A percentile compares a stretch with the other conserved stretches of the same genome.
These are phyloP conservation scores for Ahaetulla prasina DNA, from an alignment of 2,113 vertebrate genomes.

Conservation along the genomic window DNA sequence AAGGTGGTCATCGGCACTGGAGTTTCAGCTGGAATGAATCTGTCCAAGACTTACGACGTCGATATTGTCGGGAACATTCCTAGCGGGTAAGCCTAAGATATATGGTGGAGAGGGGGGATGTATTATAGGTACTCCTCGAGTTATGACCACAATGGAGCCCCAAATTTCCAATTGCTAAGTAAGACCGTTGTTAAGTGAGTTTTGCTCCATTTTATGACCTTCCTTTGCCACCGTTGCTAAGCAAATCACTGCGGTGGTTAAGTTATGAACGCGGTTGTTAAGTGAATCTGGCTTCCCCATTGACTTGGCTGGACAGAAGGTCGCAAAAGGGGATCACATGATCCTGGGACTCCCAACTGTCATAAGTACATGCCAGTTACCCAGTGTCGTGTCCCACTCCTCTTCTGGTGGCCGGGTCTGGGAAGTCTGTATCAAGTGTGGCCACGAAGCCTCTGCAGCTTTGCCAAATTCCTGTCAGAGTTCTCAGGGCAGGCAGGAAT, in stretches of 20 bases:
- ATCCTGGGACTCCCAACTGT: accelerated
- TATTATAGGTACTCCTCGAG: no score
- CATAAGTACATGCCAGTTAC: no score
- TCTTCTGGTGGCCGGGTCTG: no score
- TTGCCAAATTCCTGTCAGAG: no score
- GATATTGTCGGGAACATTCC: constrained; percentile 87
- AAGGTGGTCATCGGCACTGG: constrained; percentile 89
- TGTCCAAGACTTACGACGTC: constrained; percentile 75
- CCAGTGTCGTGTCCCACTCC: no score
- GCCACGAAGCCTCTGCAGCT: no score
- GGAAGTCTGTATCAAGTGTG: no score
- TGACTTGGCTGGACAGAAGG: no score
- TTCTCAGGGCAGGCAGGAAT: no score
- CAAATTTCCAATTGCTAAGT: background rate
- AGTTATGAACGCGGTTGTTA: background rate
- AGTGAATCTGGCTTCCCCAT: no score
- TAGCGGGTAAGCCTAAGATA: constrained; percentile 75
- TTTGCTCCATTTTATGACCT: background rate
- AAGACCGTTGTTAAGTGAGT: background rate
- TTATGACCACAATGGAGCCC: no score
- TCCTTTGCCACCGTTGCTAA: background rate
- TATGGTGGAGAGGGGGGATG: background rate
- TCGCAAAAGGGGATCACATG: no score
- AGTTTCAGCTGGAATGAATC: constrained; percentile 82
- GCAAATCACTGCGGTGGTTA: background rate